These are phyloP conservation scores for Thymallus thymallus DNA, from an alignment of 2,113 vertebrate genomes.

Conservation along the genomic window DNA sequence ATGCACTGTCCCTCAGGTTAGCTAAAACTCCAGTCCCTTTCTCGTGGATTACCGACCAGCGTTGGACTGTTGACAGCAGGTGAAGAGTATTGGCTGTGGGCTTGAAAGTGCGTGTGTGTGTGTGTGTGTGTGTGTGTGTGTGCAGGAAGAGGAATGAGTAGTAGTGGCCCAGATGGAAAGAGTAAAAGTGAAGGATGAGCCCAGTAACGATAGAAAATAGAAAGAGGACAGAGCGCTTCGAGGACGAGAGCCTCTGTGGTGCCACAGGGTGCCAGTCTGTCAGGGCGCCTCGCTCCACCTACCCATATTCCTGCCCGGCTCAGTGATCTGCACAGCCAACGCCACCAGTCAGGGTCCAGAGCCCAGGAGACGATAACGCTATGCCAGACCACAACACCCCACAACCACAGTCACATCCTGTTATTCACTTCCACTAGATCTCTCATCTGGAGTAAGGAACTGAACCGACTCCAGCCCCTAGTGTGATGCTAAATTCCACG, in stretches of 20 bases:
- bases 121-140: not conserved
- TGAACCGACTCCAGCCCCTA: constrained; percentile 36
- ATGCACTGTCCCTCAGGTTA: not conserved
- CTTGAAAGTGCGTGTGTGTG: too few relatives aligned
- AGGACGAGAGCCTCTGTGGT: not conserved
- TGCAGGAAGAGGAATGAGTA: too few relatives aligned
- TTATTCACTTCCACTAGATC: constrained; percentile 37
- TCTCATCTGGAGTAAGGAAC: constrained; percentile 9
- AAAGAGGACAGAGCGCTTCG: not conserved
- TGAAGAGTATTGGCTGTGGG: too few relatives aligned
- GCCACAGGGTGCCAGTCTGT: too few relatives aligned
- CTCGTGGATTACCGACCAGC: not conserved
- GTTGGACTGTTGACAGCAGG: too few relatives aligned
- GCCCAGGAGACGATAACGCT: constrained; percentile 20
- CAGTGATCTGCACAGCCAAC: constrained; percentile 15
- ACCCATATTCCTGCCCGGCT: not conserved
- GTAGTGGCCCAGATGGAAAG: not conserved
- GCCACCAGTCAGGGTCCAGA: constrained; percentile 38
- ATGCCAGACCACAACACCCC: constrained; percentile 24
- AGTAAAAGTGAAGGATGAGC: not conserved
- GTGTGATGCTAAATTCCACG: constrained; percentile 52
- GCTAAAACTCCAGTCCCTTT: not conserved
- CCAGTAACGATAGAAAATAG: not conserved
- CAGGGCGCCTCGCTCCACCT: too few relatives aligned
- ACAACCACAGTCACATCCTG: constrained; percentile 6